Conservation (phyloP, 2,888 invertebrate genomes). For the Ferdinandea cuprea region DNA sequence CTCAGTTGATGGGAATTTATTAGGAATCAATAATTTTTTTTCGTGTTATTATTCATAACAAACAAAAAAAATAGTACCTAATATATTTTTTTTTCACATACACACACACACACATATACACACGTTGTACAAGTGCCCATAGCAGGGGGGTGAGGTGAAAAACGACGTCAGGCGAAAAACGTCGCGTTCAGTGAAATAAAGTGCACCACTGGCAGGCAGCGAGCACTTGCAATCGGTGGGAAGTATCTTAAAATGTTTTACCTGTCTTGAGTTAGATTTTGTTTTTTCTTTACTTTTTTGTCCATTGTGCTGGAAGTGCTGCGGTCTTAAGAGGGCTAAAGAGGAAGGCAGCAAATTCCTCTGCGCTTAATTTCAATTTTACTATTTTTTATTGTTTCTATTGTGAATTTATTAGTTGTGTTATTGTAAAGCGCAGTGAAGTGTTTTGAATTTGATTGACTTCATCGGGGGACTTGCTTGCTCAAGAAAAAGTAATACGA, state of each 20-base stretch:
- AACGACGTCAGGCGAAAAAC: conserved; percentile 47
- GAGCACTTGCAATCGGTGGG: conserved; percentile 57
- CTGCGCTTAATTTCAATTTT: conserved; percentile 66
- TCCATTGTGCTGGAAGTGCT: conserved; percentile 69
- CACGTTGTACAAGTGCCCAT: background rate
- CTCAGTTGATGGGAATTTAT: conserved; percentile 60
- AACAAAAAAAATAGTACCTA: conserved; percentile 32
- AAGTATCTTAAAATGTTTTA: conserved; percentile 66
- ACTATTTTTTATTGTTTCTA: conserved; percentile 66
- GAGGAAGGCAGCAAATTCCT: conserved; percentile 61
- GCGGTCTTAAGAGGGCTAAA: conserved; percentile 45
- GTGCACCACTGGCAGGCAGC: conserved; percentile 55
- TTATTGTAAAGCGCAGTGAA: conserved; percentile 28
- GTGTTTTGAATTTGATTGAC: conserved; percentile 43
- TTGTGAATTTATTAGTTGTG: conserved; percentile 41
- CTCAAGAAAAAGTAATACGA: background rate
- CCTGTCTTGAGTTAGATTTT: conserved; percentile 47
- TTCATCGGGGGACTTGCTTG: conserved; percentile 3
- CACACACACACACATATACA: conserved; percentile 30
- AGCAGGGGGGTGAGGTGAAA: conserved; percentile 4
- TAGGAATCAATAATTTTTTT: conserved; percentile 56
- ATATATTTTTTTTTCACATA: conserved; percentile 43
- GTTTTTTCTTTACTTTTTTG: conserved; percentile 22
- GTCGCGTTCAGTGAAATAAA: conserved; percentile 67
- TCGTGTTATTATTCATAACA: conserved; percentile 60